Conservation (phyloP, 2,113 vertebrate species). For the Microtus montanus region DNA sequence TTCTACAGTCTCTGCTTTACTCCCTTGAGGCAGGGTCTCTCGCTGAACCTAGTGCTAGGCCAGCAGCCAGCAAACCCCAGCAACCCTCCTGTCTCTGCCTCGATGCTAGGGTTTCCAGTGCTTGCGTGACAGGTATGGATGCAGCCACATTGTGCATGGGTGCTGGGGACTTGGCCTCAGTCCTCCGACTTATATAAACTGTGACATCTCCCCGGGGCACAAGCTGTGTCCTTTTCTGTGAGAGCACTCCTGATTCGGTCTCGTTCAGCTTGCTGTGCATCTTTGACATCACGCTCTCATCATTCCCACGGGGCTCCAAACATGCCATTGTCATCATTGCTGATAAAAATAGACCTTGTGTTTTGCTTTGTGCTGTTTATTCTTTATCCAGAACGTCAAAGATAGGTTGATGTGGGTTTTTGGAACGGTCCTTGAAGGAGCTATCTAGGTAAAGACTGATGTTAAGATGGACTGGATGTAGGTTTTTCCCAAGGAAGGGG, state of each 20-base stretch:
- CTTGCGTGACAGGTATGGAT: background rate
- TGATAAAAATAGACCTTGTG: too few relatives aligned
- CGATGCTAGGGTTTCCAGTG: background rate
- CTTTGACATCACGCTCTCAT: background rate
- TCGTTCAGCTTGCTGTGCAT: accelerated
- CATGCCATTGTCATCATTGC: background rate
- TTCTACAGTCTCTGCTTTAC: too few relatives aligned
- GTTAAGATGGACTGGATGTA: background rate
- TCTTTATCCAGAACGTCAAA: background rate
- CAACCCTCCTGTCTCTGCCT: background rate
- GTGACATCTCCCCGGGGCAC: background rate
- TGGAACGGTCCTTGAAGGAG: background rate
- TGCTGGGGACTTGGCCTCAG: too few relatives aligned
- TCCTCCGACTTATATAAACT: background rate
- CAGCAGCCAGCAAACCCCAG: background rate
- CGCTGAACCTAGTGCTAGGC: background rate
- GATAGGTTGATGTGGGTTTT: background rate
- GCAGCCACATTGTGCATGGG: background rate
- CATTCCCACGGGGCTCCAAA: background rate
- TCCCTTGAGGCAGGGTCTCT: background rate
- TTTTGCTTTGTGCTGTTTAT: background rate
- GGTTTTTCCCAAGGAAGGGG: background rate
- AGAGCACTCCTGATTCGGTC: background rate
- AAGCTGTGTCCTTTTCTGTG: background rate
- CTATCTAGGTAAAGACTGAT: background rate